phyloP scores from a whole-genome alignment of 2,888 invertebrate genomes.

The Pseudococcus longispinus region DNA sequence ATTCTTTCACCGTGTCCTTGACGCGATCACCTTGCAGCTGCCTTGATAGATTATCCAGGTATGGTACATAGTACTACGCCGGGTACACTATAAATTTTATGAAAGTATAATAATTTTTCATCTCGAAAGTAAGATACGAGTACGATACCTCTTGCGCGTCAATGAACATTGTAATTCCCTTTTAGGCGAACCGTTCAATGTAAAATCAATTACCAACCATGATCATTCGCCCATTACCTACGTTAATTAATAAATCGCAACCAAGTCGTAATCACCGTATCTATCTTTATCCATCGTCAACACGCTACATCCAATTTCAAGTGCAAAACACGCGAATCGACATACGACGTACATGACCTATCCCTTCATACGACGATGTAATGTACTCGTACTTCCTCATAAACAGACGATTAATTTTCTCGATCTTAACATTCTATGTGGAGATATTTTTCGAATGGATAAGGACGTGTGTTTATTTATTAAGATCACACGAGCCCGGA shows the following conservation, averaged over 20 bases:
- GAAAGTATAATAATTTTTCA: conserved; percentile 30
- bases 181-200: conserved; percentile 1
- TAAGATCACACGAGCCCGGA: not conserved
- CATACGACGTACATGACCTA: not conserved
- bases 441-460: not conserved
- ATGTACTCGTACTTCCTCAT: not conserved
- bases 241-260: not conserved
- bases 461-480: not conserved
- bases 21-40: not conserved
- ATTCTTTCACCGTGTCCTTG: conserved; percentile 24
- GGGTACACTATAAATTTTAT: not conserved
- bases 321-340: not conserved
- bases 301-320: not conserved
- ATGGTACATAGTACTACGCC: not conserved
- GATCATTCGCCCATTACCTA: not conserved
- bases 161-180: conserved; percentile 27
- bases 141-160: not conserved
- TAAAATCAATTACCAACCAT: conserved; percentile 12
- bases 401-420: not conserved
- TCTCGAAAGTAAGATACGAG: conserved; percentile 28
- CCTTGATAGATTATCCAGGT: not conserved
- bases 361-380: not conserved
- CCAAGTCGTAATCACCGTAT: not conserved
- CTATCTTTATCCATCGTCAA: not conserved
- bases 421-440: not conserved